Conservation (phyloP, 2,888 invertebrate species). For the Torymus tubicola region DNA sequence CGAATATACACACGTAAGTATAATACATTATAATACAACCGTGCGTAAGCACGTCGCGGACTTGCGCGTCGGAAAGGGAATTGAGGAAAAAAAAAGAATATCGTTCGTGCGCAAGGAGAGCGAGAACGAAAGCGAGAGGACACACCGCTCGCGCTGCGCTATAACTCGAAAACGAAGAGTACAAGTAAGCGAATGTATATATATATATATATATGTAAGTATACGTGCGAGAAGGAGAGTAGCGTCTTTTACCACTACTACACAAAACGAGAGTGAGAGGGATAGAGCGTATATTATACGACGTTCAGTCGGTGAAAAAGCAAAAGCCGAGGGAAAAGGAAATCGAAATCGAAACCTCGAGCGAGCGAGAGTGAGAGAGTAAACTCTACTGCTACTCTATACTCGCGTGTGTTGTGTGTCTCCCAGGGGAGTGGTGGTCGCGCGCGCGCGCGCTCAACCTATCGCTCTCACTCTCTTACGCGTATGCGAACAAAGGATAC, state of each 20-base stretch:
- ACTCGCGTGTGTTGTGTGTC: slow-evolving; percentile 60
- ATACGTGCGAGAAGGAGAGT: too few species aligned
- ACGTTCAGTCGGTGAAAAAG: not conserved
- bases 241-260: too few species aligned
- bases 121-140: slow-evolving; percentile 55
- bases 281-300: not conserved
- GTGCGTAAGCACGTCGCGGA: not conserved
- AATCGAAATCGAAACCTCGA: slow-evolving; percentile 55
- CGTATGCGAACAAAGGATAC: slow-evolving; percentile 71
- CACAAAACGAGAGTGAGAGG: not conserved
- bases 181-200: too few species aligned
- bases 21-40: too few species aligned
- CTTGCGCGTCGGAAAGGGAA: too few species aligned
- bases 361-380: slow-evolving; percentile 20
- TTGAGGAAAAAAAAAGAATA: too few species aligned
- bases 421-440: slow-evolving; percentile 73
- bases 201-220: too few species aligned
- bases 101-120: slow-evolving; percentile 4
- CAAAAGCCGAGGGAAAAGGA: slow-evolving; percentile 53
- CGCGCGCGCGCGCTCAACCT: slow-evolving; percentile 55
- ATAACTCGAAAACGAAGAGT: slow-evolving; percentile 19
- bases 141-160: not conserved
- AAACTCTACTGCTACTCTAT: not conserved
- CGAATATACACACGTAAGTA: too few species aligned
- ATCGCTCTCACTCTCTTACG: slow-evolving; percentile 49